phyloP scores from a whole-genome alignment of 2,888 invertebrate species.

The Xestia ashworthii region DNA sequence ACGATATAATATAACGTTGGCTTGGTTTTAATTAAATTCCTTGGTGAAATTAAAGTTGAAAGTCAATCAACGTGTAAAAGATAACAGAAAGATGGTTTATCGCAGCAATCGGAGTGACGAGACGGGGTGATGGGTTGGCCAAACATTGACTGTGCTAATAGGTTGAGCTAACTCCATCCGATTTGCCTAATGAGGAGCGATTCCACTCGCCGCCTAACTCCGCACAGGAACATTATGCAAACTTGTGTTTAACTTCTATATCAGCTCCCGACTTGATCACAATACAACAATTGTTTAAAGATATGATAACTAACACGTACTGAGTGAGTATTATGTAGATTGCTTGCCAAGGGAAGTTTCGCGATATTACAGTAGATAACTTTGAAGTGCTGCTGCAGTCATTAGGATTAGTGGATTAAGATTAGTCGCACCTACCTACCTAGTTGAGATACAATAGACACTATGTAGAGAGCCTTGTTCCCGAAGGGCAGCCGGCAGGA shows the following conservation, averaged over 20 bases:
- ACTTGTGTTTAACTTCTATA: conserved; percentile 87
- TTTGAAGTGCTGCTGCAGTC: conserved; percentile 58
- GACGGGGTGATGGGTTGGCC: conserved; percentile 80
- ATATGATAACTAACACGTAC: conserved; percentile 65
- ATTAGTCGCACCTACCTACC: conserved; percentile 40
- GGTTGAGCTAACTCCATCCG: conserved; percentile 84
- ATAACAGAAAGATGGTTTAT: conserved; percentile 71
- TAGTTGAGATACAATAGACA: background rate
- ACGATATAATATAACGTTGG: conserved; percentile 58
- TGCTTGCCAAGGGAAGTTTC: conserved; percentile 51
- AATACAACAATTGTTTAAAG: conserved; percentile 78
- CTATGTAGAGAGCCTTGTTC: too few relatives aligned
- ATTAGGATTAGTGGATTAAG: conserved; percentile 60
- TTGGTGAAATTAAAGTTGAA: conserved; percentile 62
- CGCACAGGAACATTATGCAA: conserved; percentile 86
- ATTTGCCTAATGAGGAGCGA: conserved; percentile 89
- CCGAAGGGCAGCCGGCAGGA: too few relatives aligned
- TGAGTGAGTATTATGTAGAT: conserved; percentile 57
- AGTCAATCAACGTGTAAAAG: conserved; percentile 68
- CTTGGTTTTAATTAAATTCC: conserved; percentile 63
- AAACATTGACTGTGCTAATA: conserved; percentile 89
- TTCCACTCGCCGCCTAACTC: conserved; percentile 78
- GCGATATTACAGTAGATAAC: conserved; percentile 54
- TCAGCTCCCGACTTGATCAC: conserved; percentile 82
- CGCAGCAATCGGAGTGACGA: conserved; percentile 75